Conservation (phyloP, 2,888 invertebrate species). For the Napeogenes sylphis region DNA sequence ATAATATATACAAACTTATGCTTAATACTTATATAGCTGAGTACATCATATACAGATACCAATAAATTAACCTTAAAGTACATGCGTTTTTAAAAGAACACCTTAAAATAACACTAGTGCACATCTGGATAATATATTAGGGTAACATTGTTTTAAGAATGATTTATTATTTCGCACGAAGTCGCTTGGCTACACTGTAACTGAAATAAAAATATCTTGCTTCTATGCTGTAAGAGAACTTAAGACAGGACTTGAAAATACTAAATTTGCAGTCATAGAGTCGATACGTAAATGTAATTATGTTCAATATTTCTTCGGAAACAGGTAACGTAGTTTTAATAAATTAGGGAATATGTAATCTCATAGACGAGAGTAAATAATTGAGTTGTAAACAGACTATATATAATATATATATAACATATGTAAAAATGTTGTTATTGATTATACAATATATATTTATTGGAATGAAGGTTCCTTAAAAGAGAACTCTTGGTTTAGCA, state of each 20-base stretch:
- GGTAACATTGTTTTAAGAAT: conserved; percentile 20
- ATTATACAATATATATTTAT: conserved; percentile 44
- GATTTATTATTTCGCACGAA: conserved; percentile 28
- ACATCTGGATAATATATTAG: conserved; percentile 16
- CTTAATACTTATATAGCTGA: conserved; percentile 9
- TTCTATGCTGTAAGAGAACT: conserved; percentile 27
- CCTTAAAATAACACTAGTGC: conserved; percentile 23
- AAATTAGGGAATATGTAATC: conserved; percentile 29
- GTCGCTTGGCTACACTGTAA: conserved; percentile 27
- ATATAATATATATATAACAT: conserved; percentile 42
- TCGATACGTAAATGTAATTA: conserved; percentile 5
- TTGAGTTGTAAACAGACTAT: conserved; percentile 49
- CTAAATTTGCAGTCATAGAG: conserved; percentile 1
- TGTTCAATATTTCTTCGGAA: conserved; percentile 26
- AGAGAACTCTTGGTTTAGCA: conserved; percentile 46
- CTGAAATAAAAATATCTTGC: conserved; percentile 17
- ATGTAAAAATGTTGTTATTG: conserved; percentile 63
- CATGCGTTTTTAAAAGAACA: conserved; percentile 2
- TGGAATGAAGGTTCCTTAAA: conserved; percentile 62
- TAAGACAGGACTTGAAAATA: conserved; percentile 21
- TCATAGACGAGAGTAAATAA: conserved; percentile 34
- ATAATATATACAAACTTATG: conserved; percentile 17
- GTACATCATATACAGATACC: neutral
- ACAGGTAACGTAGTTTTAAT: conserved; percentile 39
- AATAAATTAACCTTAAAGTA: conserved; percentile 5